These are phyloP conservation scores for Xyliphius kryptos DNA, from an alignment of 2,113 vertebrate genomes.

Conservation along the genomic window DNA sequence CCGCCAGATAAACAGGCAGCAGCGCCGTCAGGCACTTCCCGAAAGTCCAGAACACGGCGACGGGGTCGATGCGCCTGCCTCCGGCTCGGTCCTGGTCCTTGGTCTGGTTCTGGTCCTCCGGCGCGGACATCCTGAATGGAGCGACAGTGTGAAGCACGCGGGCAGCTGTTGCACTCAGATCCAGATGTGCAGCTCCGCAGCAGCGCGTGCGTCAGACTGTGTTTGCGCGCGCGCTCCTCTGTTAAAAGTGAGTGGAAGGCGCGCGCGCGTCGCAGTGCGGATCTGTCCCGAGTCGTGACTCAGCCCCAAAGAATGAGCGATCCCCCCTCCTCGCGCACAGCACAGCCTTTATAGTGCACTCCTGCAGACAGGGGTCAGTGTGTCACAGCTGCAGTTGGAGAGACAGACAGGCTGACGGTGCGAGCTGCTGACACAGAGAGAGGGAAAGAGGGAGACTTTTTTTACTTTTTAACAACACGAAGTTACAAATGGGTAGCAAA, in stretches of 20 bases:
- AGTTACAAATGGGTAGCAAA: no score
- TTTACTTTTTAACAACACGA: no score
- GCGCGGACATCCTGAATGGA: not conserved
- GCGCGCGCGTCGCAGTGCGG: constrained; percentile 21
- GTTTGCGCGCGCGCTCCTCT: no score
- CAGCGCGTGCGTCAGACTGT: not conserved
- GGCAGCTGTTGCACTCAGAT: no score
- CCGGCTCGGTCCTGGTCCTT: constrained; percentile 21
- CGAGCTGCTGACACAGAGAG: no score
- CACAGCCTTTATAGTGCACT: not conserved
- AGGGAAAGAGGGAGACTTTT: no score
- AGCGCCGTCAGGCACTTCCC: constrained; percentile 76
- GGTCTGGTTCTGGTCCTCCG: constrained; percentile 13
- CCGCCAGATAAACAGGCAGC: constrained; percentile 79
- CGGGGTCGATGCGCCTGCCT: constrained; percentile 50
- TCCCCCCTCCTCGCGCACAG: constrained; percentile 4
- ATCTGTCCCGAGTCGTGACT: constrained; percentile 12
- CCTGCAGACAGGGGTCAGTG: not conserved
- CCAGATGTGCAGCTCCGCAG: not conserved
- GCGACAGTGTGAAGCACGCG: no score
- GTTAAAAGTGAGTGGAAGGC: not conserved
- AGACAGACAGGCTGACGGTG: not conserved
- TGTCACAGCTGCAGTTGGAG: not conserved
- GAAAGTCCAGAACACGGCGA: constrained; percentile 70
- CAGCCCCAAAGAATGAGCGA: constrained; percentile 19